Evolutionary conservation across 2,888 invertebrate species (phyloP), one percentile per base, ranked within the genome.

Genomic region (Apamea sordens): DNA sequence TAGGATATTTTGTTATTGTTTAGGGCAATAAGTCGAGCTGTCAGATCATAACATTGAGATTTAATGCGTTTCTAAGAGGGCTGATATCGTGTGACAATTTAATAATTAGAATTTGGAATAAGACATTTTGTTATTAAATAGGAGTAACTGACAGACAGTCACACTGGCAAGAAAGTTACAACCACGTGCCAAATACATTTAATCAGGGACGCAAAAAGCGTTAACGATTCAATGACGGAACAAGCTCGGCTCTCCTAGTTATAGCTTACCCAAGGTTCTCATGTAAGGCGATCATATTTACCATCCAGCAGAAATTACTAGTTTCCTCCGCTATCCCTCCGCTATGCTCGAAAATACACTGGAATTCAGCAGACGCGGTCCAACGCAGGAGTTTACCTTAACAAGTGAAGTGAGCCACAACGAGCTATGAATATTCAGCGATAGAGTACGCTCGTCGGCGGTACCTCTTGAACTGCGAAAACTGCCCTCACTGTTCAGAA

Each of bases 341-440:
- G n/a, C n/a, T n/a, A n/a, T 61, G n/a, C 4, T 61, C 72, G 32
- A 71, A 71, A 53, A 63, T 50, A 67, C 6, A 8, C 28, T 21
- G n/a, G 10, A 56, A 50, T 50, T 53, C 18, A 67, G 11, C 24
- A 36, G 11, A 24, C 36, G 21, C 56, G 6, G n/a, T 21, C 53
- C 21, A 8, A 32, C 28, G 28, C 8, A 24, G n/a, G n/a, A 64
- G 28, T 56, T 70, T 53, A 80, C 59, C 65, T 68, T 47, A 32
- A 15, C 47, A 6, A 44, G n/a, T 56, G n/a, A 47, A 71, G 50
- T 71, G 70, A 53, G 47, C 32, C 11, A 56, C 53, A 44, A 32
- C 13, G 36, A 56, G 36, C 67, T 68, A 56, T 36, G 61, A 72
- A 76, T 63, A 63, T 82, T 76, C n/a, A 67, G 44, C 59, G 18